These are phyloP conservation scores for Euwallacea similis DNA, from an alignment of 1,140 invertebrate genomes.

Conservation along the genomic window DNA sequence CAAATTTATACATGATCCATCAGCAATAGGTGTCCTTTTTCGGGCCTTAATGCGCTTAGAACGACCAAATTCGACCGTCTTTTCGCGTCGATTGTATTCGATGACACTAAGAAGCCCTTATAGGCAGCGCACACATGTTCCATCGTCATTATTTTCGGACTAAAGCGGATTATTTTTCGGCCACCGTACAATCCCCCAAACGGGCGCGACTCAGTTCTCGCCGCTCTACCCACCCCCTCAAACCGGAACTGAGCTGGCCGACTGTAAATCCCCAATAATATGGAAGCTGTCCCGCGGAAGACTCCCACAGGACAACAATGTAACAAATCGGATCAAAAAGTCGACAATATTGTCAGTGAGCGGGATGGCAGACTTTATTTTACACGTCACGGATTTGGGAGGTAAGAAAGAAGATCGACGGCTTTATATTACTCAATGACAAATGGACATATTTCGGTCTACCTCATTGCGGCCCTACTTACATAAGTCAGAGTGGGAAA, in stretches of 20 bases:
- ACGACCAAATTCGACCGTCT: slow-evolving; percentile 17
- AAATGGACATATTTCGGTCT: not conserved
- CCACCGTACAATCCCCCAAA: slow-evolving; percentile 39
- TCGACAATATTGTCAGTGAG: slow-evolving; percentile 53
- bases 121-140: slow-evolving; percentile 53
- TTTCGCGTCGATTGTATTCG: slow-evolving; percentile 39
- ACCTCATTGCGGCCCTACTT: too few species aligned
- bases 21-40: slow-evolving; percentile 17
- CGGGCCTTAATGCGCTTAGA: slow-evolving; percentile 26
- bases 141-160: slow-evolving; percentile 52
- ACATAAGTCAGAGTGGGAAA: not conserved
- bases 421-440: too few species aligned
- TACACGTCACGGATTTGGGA: slow-evolving; percentile 34
- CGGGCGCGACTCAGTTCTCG: not conserved
- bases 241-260: slow-evolving; percentile 22
- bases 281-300: slow-evolving; percentile 47
- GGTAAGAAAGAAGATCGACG: slow-evolving; percentile 18
- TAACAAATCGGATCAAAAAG: slow-evolving; percentile 56
- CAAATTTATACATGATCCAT: slow-evolving; percentile 7
- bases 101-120: slow-evolving; percentile 54
- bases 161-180: slow-evolving; percentile 51
- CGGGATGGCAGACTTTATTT: slow-evolving; percentile 25
- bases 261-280: slow-evolving; percentile 46
- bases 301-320: slow-evolving; percentile 52
- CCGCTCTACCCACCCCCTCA: not conserved